Evolutionary conservation across 2,888 invertebrate species (phyloP).

Genomic region (Rhodophaea formosa): DNA sequence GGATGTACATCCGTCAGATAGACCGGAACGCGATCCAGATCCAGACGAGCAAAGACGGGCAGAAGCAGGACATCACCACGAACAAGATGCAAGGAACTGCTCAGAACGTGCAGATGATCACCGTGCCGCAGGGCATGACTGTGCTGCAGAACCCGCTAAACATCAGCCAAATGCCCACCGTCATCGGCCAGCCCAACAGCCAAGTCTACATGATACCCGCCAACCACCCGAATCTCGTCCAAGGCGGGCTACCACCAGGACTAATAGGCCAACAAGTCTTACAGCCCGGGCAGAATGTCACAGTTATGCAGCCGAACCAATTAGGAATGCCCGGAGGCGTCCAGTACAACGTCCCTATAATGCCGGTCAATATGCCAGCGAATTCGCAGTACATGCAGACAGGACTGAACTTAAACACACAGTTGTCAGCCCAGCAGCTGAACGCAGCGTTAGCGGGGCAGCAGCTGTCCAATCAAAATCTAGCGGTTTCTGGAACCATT

Average conservation of each 20-base stretch:
- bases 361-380: slow-evolving; percentile 70
- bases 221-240: slow-evolving; percentile 63
- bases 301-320: slow-evolving; percentile 74
- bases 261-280: slow-evolving; percentile 64
- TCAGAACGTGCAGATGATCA: slow-evolving; percentile 75
- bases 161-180: slow-evolving; percentile 64
- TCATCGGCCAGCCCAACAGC: slow-evolving; percentile 67
- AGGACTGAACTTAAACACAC: slow-evolving; percentile 67
- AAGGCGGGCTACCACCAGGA: slow-evolving; percentile 57
- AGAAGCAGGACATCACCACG: slow-evolving; percentile 59
- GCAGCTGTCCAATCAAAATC: slow-evolving; percentile 55
- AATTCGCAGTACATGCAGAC: slow-evolving; percentile 68
- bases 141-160: slow-evolving; percentile 70
- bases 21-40: slow-evolving; percentile 71
- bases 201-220: slow-evolving; percentile 76
- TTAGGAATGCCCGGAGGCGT: slow-evolving; percentile 66
- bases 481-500: slow-evolving; percentile 56
- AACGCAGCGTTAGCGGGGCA: slow-evolving; percentile 70
- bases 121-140: slow-evolving; percentile 73
- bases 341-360: slow-evolving; percentile 69
- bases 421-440: slow-evolving; percentile 69
- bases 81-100: slow-evolving; percentile 62
- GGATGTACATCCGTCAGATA: slow-evolving; percentile 74
- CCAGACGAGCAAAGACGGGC: slow-evolving; percentile 63
- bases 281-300: slow-evolving; percentile 68